These are phyloP conservation scores for Ctenochaetus hawaiiensis DNA, from an alignment of 2,797 vertebrate genomes.

Conservation along the genomic window DNA sequence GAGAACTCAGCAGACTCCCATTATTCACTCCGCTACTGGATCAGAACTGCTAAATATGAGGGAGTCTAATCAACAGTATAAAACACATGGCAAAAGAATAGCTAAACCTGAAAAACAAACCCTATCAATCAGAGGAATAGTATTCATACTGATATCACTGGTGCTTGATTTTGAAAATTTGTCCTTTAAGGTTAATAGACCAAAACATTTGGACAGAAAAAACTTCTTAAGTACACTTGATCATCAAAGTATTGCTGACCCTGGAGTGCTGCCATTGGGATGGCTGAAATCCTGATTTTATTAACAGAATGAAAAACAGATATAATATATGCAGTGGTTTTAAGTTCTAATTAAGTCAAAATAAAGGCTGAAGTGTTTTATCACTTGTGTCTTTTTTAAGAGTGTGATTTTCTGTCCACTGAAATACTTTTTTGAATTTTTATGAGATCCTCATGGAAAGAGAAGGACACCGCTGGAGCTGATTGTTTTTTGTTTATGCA, in stretches of 20 bases:
- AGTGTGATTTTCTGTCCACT: too few species aligned
- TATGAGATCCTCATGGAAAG: too few species aligned
- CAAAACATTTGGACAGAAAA: neutral
- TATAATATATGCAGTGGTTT: neutral
- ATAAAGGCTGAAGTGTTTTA: too few species aligned
- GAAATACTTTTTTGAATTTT: too few species aligned
- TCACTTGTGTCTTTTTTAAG: too few species aligned
- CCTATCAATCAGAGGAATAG: too few species aligned
- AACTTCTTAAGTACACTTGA: neutral
- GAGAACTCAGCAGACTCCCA: conserved; percentile 60
- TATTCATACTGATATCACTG: too few species aligned
- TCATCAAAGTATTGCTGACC: neutral
- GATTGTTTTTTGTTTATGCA: too few species aligned
- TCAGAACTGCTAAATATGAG: conserved; percentile 47
- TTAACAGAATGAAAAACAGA: neutral
- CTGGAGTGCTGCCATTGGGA: neutral
- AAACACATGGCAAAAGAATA: conserved; percentile 3
- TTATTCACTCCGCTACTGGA: conserved; percentile 65
- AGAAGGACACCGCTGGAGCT: too few species aligned
- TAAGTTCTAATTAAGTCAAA: too few species aligned
- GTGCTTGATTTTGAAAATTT: too few species aligned
- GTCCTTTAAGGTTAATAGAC: too few species aligned
- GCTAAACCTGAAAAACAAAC: neutral
- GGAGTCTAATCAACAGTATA: conserved; percentile 29
- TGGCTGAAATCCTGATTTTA: neutral